Base-by-base conservation (phyloP, 2,797 vertebrate genomes). In the Pteronotus mesoamericanus region DNA sequence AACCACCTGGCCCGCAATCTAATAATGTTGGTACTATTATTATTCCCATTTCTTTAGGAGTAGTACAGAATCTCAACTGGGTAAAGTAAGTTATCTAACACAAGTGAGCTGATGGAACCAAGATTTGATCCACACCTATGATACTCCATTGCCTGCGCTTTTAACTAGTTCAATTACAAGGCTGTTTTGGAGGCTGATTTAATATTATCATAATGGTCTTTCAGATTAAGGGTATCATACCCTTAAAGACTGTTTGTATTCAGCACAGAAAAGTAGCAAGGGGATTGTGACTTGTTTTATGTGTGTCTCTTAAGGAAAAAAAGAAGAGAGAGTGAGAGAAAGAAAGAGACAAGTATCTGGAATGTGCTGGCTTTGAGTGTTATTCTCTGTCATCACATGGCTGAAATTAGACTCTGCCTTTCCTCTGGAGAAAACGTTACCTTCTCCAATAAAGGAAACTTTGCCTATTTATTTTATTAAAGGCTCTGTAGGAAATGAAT, bases 401-500 rank as follows among this genome's bases (percentile, higher is more conserved):
- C 84, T 94, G 86, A 77, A 85, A 88, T 89, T 59, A 94, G 64
- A 86, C 7, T 86, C 82, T 91, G 14, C 48, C 64, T 86, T 94
- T 95, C 68, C 68, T 79, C 64, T 94, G 42, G 71, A 77, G 68
- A 86, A 96, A 94, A 61, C 6, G 46, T 68, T 86, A 46, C 64
- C 44, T 83, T n/a, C 84, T 93, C 69, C n/a, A 34, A 55, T 88
- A 95, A 91, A 55, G 84, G 78, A 89, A 94, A 51, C n/a, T 94
- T 64, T 79, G 55, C n/a, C 61, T 86, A 34, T 86, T 89, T 94
- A 86, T 96, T 92, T 89, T 94, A 92, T 86, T 91, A 92, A 86
- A 75, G 29, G n/a, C 68, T 86, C 66, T 94, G 44, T 91, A 86
- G 69, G 55, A 97, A 88, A 64, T 71, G 32, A 10, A 79, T 82